phyloP scores from a whole-genome alignment of 2,797 vertebrate species.

The Synanceia verrucosa region DNA sequence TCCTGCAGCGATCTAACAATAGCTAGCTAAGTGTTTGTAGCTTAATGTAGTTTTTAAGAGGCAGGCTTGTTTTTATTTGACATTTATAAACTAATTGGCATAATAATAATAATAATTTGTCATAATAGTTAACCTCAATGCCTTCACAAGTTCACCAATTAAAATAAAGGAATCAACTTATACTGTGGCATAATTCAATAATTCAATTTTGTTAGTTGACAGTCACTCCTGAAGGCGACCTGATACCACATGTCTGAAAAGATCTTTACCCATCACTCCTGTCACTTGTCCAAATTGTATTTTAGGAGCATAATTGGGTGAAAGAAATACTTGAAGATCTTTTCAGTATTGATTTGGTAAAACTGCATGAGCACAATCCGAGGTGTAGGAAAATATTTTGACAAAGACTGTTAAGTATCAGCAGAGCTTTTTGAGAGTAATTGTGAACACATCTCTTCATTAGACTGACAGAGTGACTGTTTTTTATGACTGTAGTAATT shows the following conservation, averaged over 20 bases:
- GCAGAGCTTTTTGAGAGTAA: constrained; percentile 64
- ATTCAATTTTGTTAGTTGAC: background rate
- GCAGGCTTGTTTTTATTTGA: background rate
- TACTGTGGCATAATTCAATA: background rate
- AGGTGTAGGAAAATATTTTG: constrained; percentile 36
- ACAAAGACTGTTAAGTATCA: constrained; percentile 52
- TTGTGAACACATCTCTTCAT: constrained; percentile 77
- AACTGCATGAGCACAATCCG: constrained; percentile 29
- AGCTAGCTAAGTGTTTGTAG: no score
- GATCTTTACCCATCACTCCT: background rate
- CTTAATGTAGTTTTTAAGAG: background rate
- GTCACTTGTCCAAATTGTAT: background rate
- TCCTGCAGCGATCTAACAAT: background rate
- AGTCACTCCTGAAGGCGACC: background rate
- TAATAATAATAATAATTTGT: no score
- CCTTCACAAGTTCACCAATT: background rate
- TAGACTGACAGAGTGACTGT: constrained; percentile 75
- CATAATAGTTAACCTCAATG: background rate
- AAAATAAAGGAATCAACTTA: background rate
- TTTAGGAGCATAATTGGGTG: constrained; percentile 9
- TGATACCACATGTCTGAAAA: background rate
- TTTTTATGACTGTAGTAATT: constrained; percentile 84
- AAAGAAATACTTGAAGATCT: constrained; percentile 30
- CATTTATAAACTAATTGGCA: background rate
- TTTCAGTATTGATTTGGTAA: constrained; percentile 29